Base-by-base conservation (phyloP, 1,140 invertebrate genomes). In the Chironomus tepperi region DNA sequence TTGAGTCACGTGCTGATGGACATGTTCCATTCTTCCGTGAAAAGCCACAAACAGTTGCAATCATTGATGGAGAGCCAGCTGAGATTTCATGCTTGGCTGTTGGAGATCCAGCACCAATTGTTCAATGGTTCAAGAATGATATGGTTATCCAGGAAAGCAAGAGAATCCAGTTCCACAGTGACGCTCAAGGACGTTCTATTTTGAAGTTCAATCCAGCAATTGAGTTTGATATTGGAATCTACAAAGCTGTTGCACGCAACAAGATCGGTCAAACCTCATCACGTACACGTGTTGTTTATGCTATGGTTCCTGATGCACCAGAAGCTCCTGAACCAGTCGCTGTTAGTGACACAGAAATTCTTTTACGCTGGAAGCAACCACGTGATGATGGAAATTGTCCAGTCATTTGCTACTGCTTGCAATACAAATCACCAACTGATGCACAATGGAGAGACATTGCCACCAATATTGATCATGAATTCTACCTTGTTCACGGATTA, bases 101-200 rank as follows among this genome's bases (percentile, higher is more conserved):
- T 6, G 96, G 95, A 0, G 92, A 94, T 78, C 96, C 96, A 0
- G 89, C 91, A 79, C 96, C 97, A 0, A 83, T 87, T 67, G 89
- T 98, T n/a, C 93, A 97, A 77, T 99, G 97, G 97, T 98, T 94
- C 83, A 95, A 93, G 83, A 96, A 96, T 80, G 94, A 96, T 79
- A 87, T 93, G 79, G 91, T 96, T 47, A 82, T 96, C 5, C 88
- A 89, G 5, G 93, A 95, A 80, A 90, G 88, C 34, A 89, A 90
- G 76, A 85, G 93, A 74, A 87, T 95, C 47, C 92, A 89, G 79
- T 89, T 94, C 19, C 85, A 86, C 0, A 89, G 89, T 73, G 91
- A 93, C 75, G 87, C 89, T 21, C 88, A 91, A 43, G 93, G 93
- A 0, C 85, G 93, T 73, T 94, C 91, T 0, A 90, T 93, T 42